phyloP scores from a whole-genome alignment of 2,888 invertebrate species.

The Brenthis ino region DNA sequence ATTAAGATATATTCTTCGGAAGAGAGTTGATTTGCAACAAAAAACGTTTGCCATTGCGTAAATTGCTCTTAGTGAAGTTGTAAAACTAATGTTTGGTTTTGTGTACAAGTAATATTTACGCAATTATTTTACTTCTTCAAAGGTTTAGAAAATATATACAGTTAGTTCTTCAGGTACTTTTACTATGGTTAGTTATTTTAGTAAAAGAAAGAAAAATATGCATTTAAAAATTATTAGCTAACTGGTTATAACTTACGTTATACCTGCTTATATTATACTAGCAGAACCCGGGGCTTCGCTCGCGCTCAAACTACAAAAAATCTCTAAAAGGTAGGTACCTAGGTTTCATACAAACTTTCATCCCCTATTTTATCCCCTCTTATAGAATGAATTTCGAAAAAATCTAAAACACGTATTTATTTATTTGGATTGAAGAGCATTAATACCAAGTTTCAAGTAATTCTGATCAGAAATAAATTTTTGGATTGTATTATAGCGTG shows the following conservation, averaged over 20 bases:
- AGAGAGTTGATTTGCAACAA: constrained; percentile 45
- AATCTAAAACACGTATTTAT: too few species aligned
- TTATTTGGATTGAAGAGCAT: too few species aligned
- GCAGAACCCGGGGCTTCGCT: too few species aligned
- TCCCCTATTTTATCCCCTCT: too few species aligned
- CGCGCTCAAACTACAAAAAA: too few species aligned
- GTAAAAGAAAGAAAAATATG: neutral
- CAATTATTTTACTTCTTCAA: constrained; percentile 2
- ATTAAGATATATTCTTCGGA: constrained; percentile 47
- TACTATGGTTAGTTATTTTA: neutral
- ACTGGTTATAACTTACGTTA: neutral
- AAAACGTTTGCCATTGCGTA: constrained; percentile 45
- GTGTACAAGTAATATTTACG: neutral
- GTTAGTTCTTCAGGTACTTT: neutral
- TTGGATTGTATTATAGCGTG: too few species aligned
- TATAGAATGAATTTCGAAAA: too few species aligned
- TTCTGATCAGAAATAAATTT: too few species aligned
- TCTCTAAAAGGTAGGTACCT: too few species aligned
- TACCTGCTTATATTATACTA: too few species aligned
- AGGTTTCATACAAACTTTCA: too few species aligned
- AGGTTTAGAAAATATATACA: neutral
- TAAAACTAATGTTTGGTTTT: constrained; percentile 27
- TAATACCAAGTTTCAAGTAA: too few species aligned
- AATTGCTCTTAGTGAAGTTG: constrained; percentile 40
- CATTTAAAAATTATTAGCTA: neutral